phyloP scores from a whole-genome alignment of 2,113 vertebrate species.

The Lutjanus erythropterus region DNA sequence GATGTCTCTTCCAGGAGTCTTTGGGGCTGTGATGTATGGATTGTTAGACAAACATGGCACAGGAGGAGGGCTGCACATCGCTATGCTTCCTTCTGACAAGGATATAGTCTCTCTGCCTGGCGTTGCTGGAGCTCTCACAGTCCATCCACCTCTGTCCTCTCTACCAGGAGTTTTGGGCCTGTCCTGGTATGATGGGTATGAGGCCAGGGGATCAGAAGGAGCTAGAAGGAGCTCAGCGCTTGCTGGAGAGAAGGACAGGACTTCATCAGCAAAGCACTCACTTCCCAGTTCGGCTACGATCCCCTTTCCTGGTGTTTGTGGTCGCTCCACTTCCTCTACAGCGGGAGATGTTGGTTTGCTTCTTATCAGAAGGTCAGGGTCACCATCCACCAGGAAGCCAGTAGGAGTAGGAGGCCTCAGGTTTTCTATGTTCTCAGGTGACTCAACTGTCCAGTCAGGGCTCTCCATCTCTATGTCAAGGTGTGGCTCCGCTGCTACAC shows the following conservation, averaged over 20 bases:
- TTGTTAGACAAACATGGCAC: conserved; percentile 86
- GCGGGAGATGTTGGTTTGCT: conserved; percentile 77
- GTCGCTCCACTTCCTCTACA: conserved; percentile 85
- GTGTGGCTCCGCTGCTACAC: conserved; percentile 52
- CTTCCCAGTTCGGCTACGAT: conserved; percentile 78
- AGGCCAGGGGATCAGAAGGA: conserved; percentile 57
- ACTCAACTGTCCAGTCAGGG: conserved; percentile 70
- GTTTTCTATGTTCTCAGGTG: conserved; percentile 68
- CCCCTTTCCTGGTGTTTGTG: conserved; percentile 88
- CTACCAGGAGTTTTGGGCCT: conserved; percentile 90
- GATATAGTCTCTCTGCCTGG: conserved; percentile 86
- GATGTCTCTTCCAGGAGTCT: conserved; percentile 96
- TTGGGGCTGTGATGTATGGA: conserved; percentile 89
- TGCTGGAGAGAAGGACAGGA: conserved; percentile 65
- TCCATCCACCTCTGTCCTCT: conserved; percentile 79
- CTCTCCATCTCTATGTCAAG: conserved; percentile 78
- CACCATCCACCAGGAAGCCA: conserved; percentile 82
- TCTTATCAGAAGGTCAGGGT: conserved; percentile 80
- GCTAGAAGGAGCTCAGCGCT: conserved; percentile 14
- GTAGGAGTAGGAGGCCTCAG: conserved; percentile 84
- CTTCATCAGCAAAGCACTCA: conserved; percentile 70
- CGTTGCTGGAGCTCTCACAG: conserved; percentile 86
- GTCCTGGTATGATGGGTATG: conserved; percentile 85
- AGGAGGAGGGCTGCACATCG: conserved; percentile 86
- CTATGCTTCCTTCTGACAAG: conserved; percentile 82